A percentile compares a stretch with the other conserved stretches of the same genome.
Conservation (phyloP, 2,888 invertebrate genomes). For the Nudaria mundana region DNA sequence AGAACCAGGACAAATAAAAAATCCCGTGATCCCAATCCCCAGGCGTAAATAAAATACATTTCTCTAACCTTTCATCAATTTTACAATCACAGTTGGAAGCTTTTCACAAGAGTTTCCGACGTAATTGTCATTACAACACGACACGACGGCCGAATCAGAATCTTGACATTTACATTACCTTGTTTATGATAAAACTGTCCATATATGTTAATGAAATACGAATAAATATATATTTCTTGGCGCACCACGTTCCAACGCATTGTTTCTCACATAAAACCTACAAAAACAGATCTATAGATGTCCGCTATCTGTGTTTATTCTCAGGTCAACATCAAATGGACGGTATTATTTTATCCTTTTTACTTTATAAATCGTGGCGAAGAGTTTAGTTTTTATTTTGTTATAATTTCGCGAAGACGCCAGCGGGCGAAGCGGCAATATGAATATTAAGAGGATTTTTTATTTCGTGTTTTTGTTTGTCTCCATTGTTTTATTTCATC, state of each 20-base stretch:
- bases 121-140: conserved; percentile 41
- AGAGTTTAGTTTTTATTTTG: conserved; percentile 72
- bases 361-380: conserved; percentile 63
- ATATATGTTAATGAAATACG: conserved; percentile 63
- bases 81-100: conserved; percentile 11
- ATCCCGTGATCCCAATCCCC: too few species aligned
- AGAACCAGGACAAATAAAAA: too few species aligned
- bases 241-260: conserved; percentile 48
- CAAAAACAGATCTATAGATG: conserved; percentile 27
- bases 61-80: conserved; percentile 8
- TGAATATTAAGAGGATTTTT: conserved; percentile 70
- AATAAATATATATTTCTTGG: conserved; percentile 66
- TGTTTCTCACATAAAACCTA: conserved; percentile 49
- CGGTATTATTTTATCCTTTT: conserved; percentile 51
- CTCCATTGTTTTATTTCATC: conserved; percentile 35
- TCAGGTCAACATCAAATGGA: conserved; percentile 42
- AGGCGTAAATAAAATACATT: conserved; percentile 11
- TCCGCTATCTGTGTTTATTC: neutral
- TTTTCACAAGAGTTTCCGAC: conserved; percentile 17
- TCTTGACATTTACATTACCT: conserved; percentile 68
- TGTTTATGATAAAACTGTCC: conserved; percentile 64
- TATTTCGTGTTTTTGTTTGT: conserved; percentile 34
- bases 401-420: conserved; percentile 75
- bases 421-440: conserved; percentile 65
- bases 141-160: conserved; percentile 42